Conservation (phyloP, 2,113 vertebrate genomes). For the Semnornis frantzii region DNA sequence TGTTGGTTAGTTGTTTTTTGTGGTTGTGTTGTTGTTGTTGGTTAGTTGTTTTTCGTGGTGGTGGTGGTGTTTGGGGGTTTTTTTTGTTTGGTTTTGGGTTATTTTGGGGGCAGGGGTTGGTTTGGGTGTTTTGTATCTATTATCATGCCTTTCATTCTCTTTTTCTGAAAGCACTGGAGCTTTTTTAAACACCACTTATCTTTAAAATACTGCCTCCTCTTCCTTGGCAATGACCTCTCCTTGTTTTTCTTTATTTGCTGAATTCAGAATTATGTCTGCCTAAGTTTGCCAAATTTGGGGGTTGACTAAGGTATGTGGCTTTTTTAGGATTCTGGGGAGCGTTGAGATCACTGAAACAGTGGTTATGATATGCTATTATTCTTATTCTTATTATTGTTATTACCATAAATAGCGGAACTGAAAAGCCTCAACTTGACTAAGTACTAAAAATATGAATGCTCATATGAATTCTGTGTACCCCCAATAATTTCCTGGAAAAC, state of each 20-base stretch:
- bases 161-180: not conserved
- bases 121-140: not conserved
- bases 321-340: not conserved
- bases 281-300: not conserved
- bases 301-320: not conserved
- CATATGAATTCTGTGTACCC: not conserved
- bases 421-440: not conserved
- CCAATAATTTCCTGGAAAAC: not conserved
- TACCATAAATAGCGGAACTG: not conserved
- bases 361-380: not conserved
- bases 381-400: not conserved
- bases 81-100: too few relatives aligned
- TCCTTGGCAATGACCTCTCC: not conserved
- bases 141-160: not conserved
- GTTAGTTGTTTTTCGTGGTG: too few relatives aligned
- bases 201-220: not conserved
- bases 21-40: not conserved
- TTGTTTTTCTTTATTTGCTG: not conserved
- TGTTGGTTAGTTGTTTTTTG: not conserved
- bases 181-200: not conserved
- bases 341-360: not conserved
- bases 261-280: not conserved
- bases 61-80: too few relatives aligned
- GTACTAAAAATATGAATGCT: not conserved
- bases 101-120: too few relatives aligned